phyloP scores from a whole-genome alignment of 2,888 invertebrate species.

The Drymonia ruficornis region DNA sequence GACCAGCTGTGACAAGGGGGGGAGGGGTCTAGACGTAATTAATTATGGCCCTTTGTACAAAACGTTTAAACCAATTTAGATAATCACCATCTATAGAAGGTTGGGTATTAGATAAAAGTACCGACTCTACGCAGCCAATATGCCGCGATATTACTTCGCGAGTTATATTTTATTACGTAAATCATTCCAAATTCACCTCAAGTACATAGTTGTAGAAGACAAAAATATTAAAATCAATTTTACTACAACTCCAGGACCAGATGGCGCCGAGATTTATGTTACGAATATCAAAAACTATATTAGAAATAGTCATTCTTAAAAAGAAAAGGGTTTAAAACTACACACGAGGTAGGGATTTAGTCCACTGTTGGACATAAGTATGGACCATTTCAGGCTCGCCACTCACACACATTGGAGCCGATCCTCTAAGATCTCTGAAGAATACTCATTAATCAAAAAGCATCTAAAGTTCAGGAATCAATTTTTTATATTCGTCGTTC shows the following conservation, averaged over 20 bases:
- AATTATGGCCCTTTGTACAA: slow-evolving; percentile 15
- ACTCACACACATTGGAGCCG: too few relatives aligned
- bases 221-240: slow-evolving; percentile 1
- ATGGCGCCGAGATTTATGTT: background rate
- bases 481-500: too few relatives aligned
- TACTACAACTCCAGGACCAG: background rate
- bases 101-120: too few relatives aligned
- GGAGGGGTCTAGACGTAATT: too few relatives aligned
- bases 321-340: background rate
- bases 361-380: too few relatives aligned
- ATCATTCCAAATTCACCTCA: slow-evolving; percentile 2
- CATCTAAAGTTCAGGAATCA: too few relatives aligned
- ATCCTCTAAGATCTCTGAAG: too few relatives aligned
- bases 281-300: background rate
- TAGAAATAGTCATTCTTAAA: background rate
- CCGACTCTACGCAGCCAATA: slow-evolving; percentile 15
- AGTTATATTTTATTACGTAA: slow-evolving; percentile 4
- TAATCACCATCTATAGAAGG: slow-evolving; percentile 8
- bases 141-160: slow-evolving; percentile 17
- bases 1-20: too few relatives aligned
- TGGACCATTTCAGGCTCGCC: too few relatives aligned
- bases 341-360: background rate
- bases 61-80: slow-evolving; percentile 20
- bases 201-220: background rate
- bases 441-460: too few relatives aligned